Evolutionary conservation across 2,113 vertebrate genomes (phyloP).

Genomic region (Corvus moneduloides): DNA sequence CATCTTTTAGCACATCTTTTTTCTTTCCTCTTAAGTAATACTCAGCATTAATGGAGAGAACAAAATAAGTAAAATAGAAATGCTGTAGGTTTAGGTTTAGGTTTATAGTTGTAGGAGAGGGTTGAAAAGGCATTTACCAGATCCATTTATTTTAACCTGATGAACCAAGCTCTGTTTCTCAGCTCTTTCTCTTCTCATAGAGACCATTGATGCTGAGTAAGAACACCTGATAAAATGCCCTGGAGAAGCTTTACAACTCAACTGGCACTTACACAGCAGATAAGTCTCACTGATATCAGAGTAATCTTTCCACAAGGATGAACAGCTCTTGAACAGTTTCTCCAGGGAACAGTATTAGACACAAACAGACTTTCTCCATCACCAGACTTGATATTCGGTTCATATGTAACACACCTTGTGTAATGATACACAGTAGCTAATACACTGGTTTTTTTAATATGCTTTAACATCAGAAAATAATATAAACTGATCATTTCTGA

Average conservation of each 20-base stretch:
- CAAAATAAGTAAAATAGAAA: neutral
- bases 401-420: neutral
- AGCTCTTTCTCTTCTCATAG: neutral
- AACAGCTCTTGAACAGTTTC: constrained; percentile 37
- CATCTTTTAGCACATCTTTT: neutral
- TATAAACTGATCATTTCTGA: neutral
- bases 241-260: constrained; percentile 66
- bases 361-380: constrained; percentile 31
- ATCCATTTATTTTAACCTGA: neutral
- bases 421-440: neutral
- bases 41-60: neutral
- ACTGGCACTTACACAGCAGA: constrained; percentile 50
- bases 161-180: neutral
- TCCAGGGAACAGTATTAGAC: constrained; percentile 19
- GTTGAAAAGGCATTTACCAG: neutral
- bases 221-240: constrained; percentile 69
- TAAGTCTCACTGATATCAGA: constrained; percentile 38
- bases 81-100: neutral
- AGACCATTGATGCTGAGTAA: constrained; percentile 26
- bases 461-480: neutral
- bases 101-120: no score
- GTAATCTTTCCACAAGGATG: constrained; percentile 39
- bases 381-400: constrained; percentile 34
- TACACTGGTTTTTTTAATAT: neutral
- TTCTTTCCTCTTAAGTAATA: neutral